Evolutionary conservation across 2,113 vertebrate genomes (phyloP).

Genomic region (Larimichthys crocea): DNA sequence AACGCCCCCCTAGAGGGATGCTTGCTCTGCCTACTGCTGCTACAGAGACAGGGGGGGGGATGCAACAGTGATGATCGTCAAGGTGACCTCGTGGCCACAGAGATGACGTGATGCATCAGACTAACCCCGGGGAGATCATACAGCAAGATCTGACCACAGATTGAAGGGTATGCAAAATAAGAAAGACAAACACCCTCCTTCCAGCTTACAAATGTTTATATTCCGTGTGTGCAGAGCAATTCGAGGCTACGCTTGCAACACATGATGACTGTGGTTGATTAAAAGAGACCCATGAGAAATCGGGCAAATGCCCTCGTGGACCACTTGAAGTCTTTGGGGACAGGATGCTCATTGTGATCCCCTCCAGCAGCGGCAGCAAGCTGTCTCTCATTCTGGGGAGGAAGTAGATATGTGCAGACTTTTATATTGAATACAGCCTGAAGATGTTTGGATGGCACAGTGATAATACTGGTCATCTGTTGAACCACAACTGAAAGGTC

Average conservation of each 20-base stretch:
- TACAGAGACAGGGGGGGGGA: slow-evolving; percentile 45
- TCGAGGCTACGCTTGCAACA: not conserved
- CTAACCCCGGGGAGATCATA: slow-evolving; percentile 38
- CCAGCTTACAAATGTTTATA: slow-evolving; percentile 7
- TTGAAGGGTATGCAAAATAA: slow-evolving; percentile 21
- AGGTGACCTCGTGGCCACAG: slow-evolving; percentile 64
- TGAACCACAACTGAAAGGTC: slow-evolving; percentile 57
- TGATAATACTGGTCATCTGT: slow-evolving; percentile 74
- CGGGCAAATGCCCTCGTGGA: slow-evolving; percentile 47
- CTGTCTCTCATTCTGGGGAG: slow-evolving; percentile 65
- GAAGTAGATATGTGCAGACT: slow-evolving; percentile 65
- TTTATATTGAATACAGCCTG: slow-evolving; percentile 77
- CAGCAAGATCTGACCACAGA: slow-evolving; percentile 23
- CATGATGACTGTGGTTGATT: slow-evolving; percentile 43
- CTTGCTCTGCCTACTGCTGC: slow-evolving; percentile 48
- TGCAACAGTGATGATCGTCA: slow-evolving; percentile 60
- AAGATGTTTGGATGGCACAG: slow-evolving; percentile 70
- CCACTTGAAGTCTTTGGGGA: slow-evolving; percentile 49
- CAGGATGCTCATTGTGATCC: slow-evolving; percentile 56
- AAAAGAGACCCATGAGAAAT: slow-evolving; percentile 45
- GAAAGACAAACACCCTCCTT: not conserved
- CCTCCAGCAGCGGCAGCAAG: slow-evolving; percentile 62
- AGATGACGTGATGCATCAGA: slow-evolving; percentile 45
- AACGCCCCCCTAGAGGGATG: slow-evolving; percentile 71
- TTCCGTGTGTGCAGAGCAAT: slow-evolving; percentile 2